Evolutionary conservation across 1,140 invertebrate genomes (phyloP), one percentile per base, ranked within the genome.

Genomic region (Calephelis nemesis): DNA sequence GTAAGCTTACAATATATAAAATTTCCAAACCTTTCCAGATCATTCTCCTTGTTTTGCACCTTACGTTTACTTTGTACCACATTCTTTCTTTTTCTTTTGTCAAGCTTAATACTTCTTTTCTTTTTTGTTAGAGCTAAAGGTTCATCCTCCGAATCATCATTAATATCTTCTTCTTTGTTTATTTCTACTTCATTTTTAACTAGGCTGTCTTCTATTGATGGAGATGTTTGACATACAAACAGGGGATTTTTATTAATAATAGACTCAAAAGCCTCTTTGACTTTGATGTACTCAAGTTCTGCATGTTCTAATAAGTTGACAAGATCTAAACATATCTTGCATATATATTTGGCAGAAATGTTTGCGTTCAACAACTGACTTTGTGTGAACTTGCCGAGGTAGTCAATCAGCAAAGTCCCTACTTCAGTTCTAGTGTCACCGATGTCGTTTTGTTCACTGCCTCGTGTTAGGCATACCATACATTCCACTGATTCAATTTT

Each of bases 81-180:
- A 4, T 73, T 30, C 69, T 83, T 87, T 65, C 81, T 90, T 78
- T 83, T 88, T 58, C 77, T 78, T 67, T 84, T 86, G 13, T 81
- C 79, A 58, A 77, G 64, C 74, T 84, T 90, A 6, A 73, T 69
- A 12, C 71, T 75, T 42, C 82, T 75, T 64, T 88, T 89, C 63
- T 80, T 84, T 65, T 91, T 91, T 30, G 78, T 87, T 12, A 84
- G 65, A 7, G 82, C 81, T 9, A 92, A 73, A 9, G 91, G 91
- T 69, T 92, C 90, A 73, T 92, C 87, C 63, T 92, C 91, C 5
- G 91, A 92, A 64, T 92, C 90, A 67, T 78, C 74, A 10, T 81
- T 65, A 60, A 66, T 65, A 69, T 62, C 47, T 64, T 76, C 76
- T 15, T 74, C 69, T 8, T 71, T 68, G 11, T 62, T 49, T 62